phyloP scores from a whole-genome alignment of 1,140 invertebrate species.

The Paralvinella palmiformis region DNA sequence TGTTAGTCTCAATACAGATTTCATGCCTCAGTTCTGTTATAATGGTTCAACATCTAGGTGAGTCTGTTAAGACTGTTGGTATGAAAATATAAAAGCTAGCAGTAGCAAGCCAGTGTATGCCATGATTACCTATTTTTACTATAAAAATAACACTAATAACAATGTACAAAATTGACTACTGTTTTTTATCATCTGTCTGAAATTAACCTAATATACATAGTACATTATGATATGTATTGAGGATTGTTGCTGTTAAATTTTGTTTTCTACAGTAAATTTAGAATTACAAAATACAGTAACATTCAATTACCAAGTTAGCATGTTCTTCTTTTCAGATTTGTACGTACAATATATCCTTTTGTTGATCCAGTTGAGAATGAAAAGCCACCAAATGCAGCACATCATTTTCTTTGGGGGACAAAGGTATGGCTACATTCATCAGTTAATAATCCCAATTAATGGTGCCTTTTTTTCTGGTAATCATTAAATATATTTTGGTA shows the following conservation, averaged over 20 bases:
- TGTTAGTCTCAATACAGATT: slow-evolving; percentile 97
- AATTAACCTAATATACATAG: too few species aligned
- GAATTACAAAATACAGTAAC: background rate
- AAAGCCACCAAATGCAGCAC: slow-evolving; percentile 83
- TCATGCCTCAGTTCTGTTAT: slow-evolving; percentile 96
- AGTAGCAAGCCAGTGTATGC: too few species aligned
- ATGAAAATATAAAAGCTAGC: too few species aligned
- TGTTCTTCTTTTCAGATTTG: slow-evolving; percentile 11
- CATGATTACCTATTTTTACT: too few species aligned
- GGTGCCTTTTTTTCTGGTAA: background rate
- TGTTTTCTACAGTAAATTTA: background rate
- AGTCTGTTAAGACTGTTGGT: too few species aligned
- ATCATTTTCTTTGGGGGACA: slow-evolving; percentile 93
- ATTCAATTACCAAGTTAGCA: background rate
- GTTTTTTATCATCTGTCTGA: too few species aligned
- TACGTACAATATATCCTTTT: slow-evolving; percentile 15
- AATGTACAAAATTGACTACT: too few species aligned
- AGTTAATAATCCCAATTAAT: background rate
- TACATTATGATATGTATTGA: too few species aligned
- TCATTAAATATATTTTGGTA: background rate
- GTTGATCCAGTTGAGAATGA: slow-evolving; percentile 75
- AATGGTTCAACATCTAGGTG: slow-evolving; percentile 95
- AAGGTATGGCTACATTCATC: slow-evolving; percentile 54
- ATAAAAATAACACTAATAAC: too few species aligned
- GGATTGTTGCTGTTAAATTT: too few species aligned